Evolutionary conservation across 2,113 vertebrate genomes (phyloP).

Genomic region (Ifrita kowaldi): DNA sequence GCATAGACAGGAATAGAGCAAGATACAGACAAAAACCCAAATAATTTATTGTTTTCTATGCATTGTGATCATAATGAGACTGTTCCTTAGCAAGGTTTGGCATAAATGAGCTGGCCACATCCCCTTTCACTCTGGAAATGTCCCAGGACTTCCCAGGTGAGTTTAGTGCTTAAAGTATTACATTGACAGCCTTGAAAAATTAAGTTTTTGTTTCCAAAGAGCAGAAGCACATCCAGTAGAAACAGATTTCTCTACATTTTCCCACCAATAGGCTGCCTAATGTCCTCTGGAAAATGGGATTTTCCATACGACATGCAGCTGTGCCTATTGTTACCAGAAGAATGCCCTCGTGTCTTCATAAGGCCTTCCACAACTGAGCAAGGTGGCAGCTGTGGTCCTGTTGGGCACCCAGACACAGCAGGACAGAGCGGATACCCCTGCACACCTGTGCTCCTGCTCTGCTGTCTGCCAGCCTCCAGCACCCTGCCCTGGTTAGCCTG

Average conservation of each 20-base stretch:
- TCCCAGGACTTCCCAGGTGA: neutral
- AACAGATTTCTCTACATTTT: neutral
- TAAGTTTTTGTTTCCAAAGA: neutral
- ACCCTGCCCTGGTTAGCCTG: neutral
- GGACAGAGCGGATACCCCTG: accelerated
- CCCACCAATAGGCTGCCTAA: neutral
- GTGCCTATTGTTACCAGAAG: neutral
- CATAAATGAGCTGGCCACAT: neutral
- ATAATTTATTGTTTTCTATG: neutral
- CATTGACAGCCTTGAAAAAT: neutral
- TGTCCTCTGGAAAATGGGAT: neutral
- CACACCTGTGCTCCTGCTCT: neutral
- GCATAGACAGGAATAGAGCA: neutral
- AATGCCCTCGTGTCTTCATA: neutral
- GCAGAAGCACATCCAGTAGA: neutral
- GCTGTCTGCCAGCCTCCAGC: neutral
- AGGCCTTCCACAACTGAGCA: neutral
- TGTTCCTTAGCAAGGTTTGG: neutral
- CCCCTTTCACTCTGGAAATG: neutral
- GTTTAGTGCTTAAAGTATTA: neutral
- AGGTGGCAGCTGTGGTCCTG: neutral
- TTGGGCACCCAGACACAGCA: neutral
- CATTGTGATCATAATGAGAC: neutral
- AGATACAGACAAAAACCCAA: neutral
- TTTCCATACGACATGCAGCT: neutral